phyloP scores from a whole-genome alignment of 2,888 invertebrate species.

The Crioceris asparagi region DNA sequence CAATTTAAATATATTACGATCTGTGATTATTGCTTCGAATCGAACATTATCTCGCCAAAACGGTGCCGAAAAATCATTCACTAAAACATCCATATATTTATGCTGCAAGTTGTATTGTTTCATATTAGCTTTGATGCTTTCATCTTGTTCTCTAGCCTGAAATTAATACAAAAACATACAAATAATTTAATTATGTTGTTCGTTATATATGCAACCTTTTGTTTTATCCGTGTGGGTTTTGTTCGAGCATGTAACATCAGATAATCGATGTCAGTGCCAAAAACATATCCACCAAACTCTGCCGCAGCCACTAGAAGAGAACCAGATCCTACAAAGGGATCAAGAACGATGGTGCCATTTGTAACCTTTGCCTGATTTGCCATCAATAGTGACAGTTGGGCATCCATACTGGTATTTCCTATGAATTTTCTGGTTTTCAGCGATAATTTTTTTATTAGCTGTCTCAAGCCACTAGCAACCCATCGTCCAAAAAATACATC shows the following conservation, averaged over 20 bases:
- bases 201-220: no score
- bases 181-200: no score
- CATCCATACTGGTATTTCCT: constrained; percentile 98
- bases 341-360: constrained; percentile 66
- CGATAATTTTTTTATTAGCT: constrained; percentile 68
- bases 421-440: constrained; percentile 89
- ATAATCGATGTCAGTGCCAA: constrained; percentile 91
- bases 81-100: constrained; percentile 75
- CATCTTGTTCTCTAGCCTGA: constrained; percentile 62
- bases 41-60: constrained; percentile 60
- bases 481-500: constrained; percentile 78
- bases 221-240: constrained; percentile 66
- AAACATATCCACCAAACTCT: constrained; percentile 75
- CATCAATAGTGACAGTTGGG: constrained; percentile 88
- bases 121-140: constrained; percentile 82
- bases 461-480: constrained; percentile 80
- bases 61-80: constrained; percentile 82
- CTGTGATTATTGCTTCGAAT: constrained; percentile 91
- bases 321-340: constrained; percentile 87
- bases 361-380: constrained; percentile 81
- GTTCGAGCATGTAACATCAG: constrained; percentile 84
- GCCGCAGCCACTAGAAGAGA: constrained; percentile 81
- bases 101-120: constrained; percentile 70
- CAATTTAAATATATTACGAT: constrained; percentile 55
- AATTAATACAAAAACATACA: constrained; percentile 15